Evolutionary conservation across 2,797 vertebrate genomes (phyloP), one percentile per base, ranked within the genome.

Genomic region (Trematomus bernacchii): DNA sequence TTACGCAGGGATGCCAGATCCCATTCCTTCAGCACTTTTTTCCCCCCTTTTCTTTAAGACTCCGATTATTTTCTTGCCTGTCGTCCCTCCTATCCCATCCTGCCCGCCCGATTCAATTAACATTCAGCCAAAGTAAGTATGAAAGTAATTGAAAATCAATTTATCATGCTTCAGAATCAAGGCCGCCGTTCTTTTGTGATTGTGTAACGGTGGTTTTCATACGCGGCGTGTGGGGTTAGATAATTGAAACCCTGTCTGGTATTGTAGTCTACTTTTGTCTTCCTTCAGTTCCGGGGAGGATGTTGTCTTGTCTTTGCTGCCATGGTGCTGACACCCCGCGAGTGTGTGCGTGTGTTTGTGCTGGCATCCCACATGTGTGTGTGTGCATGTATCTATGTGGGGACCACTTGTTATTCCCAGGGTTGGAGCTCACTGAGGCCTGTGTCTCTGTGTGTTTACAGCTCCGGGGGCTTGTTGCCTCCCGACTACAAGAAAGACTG

Each of bases 401-500:
- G 89, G 88, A 90, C 91, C 91, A 91, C 93, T 93, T 93, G 92
- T 93, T 94, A 95, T 94, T 93, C 92, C 91, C 92, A 70, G 81
- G 87, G 92, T 91, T 90, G 85, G 90, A 90, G 91, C 87, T 86
- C 82, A 82, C 83, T 73, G 85, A 92, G 89, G 86, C 82, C 85
- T 73, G 76, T 82, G 84, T 90, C 85, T 89, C 86, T 87, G 82
- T 92, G 92, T 95, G 94, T 95, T 95, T 95, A 95, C 94, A 93
- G 93, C 94, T 94, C 92, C 83, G 76, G 88, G 92, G 92, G 90
- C 91, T 93, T 95, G 94, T 96, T 94, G 93, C 94, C 89, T 94
- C 89, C 91, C 80, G 89, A 89, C 91, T 94, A 94, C 88, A 90
- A 92, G 90, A 87, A 90, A 89, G 83, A 71, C 85, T 94, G 93